These are phyloP conservation scores for Wasmannia auropunctata DNA, from an alignment of 1,140 invertebrate species.

Conservation along the genomic window DNA sequence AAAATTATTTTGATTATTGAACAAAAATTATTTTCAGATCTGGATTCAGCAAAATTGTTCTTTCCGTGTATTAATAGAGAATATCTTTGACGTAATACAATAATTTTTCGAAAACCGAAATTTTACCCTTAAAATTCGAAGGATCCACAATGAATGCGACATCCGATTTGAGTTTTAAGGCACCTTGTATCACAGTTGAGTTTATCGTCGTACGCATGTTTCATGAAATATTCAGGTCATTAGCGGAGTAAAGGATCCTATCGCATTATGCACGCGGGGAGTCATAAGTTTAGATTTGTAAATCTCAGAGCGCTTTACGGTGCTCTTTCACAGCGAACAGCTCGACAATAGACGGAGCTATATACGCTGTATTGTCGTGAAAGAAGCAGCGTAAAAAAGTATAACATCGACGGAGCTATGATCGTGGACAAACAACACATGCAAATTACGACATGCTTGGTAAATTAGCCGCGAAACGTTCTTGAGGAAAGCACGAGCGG, in stretches of 20 bases:
- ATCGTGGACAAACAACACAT: slow-evolving; percentile 21
- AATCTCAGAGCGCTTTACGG: slow-evolving; percentile 14
- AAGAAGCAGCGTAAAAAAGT: neutral
- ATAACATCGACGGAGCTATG: neutral
- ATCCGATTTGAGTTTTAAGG: neutral
- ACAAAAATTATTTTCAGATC: no score
- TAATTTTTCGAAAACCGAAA: neutral
- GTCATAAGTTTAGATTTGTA: slow-evolving; percentile 28
- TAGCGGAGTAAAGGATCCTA: neutral
- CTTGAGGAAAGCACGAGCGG: neutral
- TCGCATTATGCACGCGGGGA: slow-evolving; percentile 1
- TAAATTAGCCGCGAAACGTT: neutral
- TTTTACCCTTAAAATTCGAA: neutral
- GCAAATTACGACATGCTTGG: slow-evolving; percentile 4
- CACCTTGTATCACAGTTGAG: neutral
- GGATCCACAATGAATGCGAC: neutral
- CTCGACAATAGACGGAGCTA: neutral
- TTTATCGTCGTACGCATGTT: neutral
- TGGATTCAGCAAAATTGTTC: no score
- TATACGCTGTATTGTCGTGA: neutral
- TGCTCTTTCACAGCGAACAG: neutral
- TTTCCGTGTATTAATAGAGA: no score
- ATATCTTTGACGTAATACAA: neutral
- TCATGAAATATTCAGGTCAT: slow-evolving; percentile 36
- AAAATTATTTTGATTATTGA: no score